phyloP scores from a whole-genome alignment of 2,797 vertebrate species.

The Scolopax bukidnonensis region DNA sequence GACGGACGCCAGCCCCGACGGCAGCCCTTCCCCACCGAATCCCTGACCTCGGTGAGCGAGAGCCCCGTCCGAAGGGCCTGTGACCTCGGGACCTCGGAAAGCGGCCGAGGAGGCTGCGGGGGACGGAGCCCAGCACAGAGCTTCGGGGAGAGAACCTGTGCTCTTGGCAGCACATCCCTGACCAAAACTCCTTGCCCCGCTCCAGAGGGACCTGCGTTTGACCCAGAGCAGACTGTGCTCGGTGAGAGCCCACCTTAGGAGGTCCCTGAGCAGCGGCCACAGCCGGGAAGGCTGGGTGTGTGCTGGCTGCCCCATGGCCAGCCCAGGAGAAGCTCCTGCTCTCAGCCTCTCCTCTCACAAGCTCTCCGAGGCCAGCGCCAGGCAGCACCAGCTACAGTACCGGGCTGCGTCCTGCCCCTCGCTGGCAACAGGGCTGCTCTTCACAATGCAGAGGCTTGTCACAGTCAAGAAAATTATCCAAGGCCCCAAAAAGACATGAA shows the following conservation, averaged over 20 bases:
- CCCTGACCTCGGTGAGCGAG: neutral
- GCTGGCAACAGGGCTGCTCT: neutral
- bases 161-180: neutral
- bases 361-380: neutral
- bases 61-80: neutral
- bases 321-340: accelerated
- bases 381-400: neutral
- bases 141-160: accelerated
- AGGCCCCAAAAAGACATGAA: neutral
- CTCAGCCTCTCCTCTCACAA: neutral
- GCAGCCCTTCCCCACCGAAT: neutral
- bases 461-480: neutral
- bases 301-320: too few relatives aligned
- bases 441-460: neutral
- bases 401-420: neutral
- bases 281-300: too few relatives aligned
- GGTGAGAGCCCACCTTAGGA: accelerated
- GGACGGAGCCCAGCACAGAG: neutral
- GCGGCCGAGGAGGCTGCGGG: accelerated
- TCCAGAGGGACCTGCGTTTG: neutral
- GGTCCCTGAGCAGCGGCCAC: neutral
- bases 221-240: neutral
- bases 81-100: neutral
- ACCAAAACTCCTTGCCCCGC: neutral
- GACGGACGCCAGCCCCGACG: neutral